Conservation (phyloP, 2,888 invertebrate species). For the Trileptium ribeirensis region DNA sequence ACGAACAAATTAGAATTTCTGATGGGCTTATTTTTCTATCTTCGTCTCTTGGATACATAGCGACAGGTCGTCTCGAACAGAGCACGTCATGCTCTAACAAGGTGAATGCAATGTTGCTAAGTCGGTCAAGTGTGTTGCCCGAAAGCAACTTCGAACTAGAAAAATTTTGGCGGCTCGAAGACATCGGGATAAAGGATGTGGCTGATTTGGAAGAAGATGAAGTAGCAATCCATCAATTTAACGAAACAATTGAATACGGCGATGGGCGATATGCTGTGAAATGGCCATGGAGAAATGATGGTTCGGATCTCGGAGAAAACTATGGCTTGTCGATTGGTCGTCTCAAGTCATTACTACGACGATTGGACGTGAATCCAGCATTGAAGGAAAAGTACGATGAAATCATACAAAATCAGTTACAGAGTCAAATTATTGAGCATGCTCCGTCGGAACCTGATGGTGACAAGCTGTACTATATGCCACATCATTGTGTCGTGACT, state of each 20-base stretch:
- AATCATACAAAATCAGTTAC: conserved; percentile 22
- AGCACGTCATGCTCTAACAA: not conserved
- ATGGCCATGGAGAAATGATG: conserved; percentile 12
- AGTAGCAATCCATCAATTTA: not conserved
- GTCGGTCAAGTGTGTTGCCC: not conserved
- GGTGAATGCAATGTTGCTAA: not conserved
- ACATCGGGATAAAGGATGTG: conserved; percentile 6
- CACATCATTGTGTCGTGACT: conserved; percentile 32
- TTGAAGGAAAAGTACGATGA: conserved; percentile 22
- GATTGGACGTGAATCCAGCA: conserved; percentile 3
- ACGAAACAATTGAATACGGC: not conserved
- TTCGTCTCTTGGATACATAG: conserved; percentile 1
- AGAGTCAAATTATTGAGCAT: conserved; percentile 24
- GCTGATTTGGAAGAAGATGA: not conserved
- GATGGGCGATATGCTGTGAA: not conserved
- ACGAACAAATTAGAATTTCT: not conserved
- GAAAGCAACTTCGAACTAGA: conserved; percentile 2
- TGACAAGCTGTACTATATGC: conserved; percentile 29
- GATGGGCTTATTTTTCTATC: conserved; percentile 4
- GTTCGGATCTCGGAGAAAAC: not conserved
- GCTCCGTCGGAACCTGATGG: conserved; percentile 6
- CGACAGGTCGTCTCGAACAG: not conserved
- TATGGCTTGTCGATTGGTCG: conserved; percentile 11
- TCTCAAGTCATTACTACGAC: not conserved
- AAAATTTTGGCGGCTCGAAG: conserved; percentile 15